Evolutionary conservation across 2,113 vertebrate species (phyloP).

Genomic region (Microcebus tavaratra): DNA sequence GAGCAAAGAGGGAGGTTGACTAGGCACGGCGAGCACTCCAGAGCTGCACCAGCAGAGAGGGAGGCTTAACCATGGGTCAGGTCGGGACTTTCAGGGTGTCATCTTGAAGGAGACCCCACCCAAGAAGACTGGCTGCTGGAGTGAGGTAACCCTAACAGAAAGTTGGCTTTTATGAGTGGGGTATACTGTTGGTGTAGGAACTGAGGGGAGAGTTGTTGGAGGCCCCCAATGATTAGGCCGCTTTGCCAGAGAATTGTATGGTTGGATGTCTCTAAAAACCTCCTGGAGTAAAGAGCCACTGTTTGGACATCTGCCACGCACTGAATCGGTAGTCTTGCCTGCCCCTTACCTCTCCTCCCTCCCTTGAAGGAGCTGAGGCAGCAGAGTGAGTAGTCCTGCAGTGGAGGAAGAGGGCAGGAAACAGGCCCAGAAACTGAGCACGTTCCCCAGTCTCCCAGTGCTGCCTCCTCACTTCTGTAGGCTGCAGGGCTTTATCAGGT

Average conservation of each 20-base stretch:
- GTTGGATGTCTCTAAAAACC: not conserved
- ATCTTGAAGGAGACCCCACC: not conserved
- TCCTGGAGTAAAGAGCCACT: not conserved
- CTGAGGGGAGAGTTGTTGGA: not conserved
- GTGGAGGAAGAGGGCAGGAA: not conserved
- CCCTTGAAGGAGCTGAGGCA: not conserved
- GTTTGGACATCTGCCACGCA: not conserved
- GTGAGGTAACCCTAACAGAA: not conserved
- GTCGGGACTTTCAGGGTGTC: not conserved
- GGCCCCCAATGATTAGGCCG: not conserved
- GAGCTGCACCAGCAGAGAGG: not conserved
- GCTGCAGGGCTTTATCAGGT: not conserved
- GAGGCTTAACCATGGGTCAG: fast-evolving
- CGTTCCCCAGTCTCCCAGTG: not conserved
- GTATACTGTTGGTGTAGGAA: not conserved
- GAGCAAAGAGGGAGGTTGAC: not conserved
- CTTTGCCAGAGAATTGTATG: no score
- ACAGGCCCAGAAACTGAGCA: fast-evolving
- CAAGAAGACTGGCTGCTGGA: not conserved
- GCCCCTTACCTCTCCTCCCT: not conserved
- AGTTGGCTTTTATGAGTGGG: not conserved
- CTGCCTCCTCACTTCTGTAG: not conserved
- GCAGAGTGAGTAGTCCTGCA: not conserved
- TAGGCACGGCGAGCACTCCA: not conserved
- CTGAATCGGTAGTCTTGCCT: not conserved